Percentiles rank a stretch among this genome's conserved stretches.
These are phyloP conservation scores for Verasper variegatus DNA, from an alignment of 2,113 vertebrate species.

Conservation along the genomic window DNA sequence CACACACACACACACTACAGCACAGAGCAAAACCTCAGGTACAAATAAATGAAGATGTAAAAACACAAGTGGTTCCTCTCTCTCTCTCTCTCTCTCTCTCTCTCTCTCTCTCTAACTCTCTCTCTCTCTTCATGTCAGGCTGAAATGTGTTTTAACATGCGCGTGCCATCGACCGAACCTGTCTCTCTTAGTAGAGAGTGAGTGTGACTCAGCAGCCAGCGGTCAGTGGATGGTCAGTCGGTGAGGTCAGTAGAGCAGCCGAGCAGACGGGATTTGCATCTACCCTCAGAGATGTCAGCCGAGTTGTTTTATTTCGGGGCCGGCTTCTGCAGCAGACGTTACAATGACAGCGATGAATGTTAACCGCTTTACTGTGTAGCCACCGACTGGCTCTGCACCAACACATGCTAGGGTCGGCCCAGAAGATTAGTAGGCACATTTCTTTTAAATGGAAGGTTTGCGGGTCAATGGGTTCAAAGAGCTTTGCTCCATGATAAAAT, in stretches of 20 bases:
- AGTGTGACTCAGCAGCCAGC: slow-evolving; percentile 61
- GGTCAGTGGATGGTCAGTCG: slow-evolving; percentile 68
- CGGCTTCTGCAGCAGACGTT: slow-evolving; percentile 49
- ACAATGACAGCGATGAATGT: slow-evolving; percentile 39
- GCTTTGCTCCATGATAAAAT: slow-evolving; percentile 55
- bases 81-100: neutral
- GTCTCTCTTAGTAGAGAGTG: slow-evolving; percentile 19
- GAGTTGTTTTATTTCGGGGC: slow-evolving; percentile 68
- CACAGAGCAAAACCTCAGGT: neutral
- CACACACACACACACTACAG: neutral
- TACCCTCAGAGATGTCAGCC: slow-evolving; percentile 49
- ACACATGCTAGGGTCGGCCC: neutral
- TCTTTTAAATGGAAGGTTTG: neutral
- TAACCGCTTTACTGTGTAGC: slow-evolving; percentile 29
- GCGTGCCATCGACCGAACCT: neutral
- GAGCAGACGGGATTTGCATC: slow-evolving; percentile 61
- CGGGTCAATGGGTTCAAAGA: slow-evolving; percentile 51
- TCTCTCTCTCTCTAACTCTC: too few species aligned
- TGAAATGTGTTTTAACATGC: slow-evolving; percentile 26
- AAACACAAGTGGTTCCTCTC: neutral
- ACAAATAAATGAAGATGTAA: neutral
- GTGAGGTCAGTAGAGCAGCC: slow-evolving; percentile 76
- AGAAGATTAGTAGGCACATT: slow-evolving; percentile 1
- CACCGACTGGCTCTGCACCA: slow-evolving; percentile 39
- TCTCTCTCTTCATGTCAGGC: neutral